Evolutionary conservation across 2,888 invertebrate genomes (phyloP).

Genomic region (Pterobdella sp.): DNA sequence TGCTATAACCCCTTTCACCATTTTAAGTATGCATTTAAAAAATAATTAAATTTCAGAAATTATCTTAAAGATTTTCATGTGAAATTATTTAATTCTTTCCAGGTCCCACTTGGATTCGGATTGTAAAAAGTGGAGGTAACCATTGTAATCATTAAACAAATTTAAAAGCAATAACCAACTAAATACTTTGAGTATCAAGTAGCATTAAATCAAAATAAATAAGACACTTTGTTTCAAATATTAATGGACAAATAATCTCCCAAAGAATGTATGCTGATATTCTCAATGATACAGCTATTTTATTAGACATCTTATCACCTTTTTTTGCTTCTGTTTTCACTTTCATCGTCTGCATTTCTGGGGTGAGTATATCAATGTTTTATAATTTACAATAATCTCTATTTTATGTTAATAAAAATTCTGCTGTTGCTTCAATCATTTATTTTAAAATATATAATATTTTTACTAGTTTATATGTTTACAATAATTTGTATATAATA

Average conservation of each 20-base stretch:
- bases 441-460: too few species aligned
- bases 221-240: background rate
- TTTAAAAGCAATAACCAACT: background rate
- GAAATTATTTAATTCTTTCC: constrained; percentile 28
- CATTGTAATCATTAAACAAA: background rate
- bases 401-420: too few species aligned
- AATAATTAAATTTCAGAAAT: background rate
- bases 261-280: constrained; percentile 73
- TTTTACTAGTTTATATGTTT: too few species aligned
- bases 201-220: background rate
- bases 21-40: too few species aligned
- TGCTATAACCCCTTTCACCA: too few species aligned
- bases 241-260: constrained; percentile 26
- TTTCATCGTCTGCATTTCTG: constrained; percentile 51
- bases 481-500: too few species aligned
- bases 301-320: constrained; percentile 74
- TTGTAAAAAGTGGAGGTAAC: constrained; percentile 81
- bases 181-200: background rate
- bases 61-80: background rate
- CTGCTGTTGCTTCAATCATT: too few species aligned
- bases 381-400: too few species aligned
- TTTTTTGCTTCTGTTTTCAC: constrained; percentile 55
- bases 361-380: too few species aligned
- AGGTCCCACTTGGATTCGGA: constrained; percentile 70
- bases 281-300: constrained; percentile 81